Evolutionary conservation across 2,888 invertebrate genomes (phyloP), one percentile per base, ranked within the genome.

Genomic region (Busseola fusca): DNA sequence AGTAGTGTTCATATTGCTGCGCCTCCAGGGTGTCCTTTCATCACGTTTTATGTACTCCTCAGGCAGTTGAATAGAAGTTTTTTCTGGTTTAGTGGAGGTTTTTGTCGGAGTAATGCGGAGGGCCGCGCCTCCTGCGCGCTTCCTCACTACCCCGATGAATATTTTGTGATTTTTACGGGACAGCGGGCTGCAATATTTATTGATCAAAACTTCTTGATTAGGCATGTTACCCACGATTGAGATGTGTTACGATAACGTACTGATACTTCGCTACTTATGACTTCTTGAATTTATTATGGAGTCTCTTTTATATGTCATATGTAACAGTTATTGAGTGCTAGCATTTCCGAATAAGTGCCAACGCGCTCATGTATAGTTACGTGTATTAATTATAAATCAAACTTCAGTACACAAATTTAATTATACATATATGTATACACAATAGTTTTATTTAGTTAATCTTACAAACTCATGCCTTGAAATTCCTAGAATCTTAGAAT

Each of bases 1-100:
- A 86, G 86, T 85, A 86, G 81, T 86, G 86, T 85, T 87, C 86
- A 85, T 87, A 87, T 88, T 82, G 84, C 81, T 82, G 84, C 74
- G 84, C 81, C 82, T 84, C 84, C 83, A 80, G 87, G 88, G 86
- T 87, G 87, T 85, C 88, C 86, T 89, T 91, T 91, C 88, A 88
- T 88, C 88, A 87, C 88, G 86, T 88, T 91, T 90, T 90, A 89
- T 89, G 87, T 90, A 88, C 88, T 89, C 83, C 85, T 89, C 84
- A 86, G 88, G 87, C 82, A 86, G 87, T 87, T 88, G 87, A 90
- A 91, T 88, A 83, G 87, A 89, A 89, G 81, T 90, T 92, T 90
- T 91, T 91, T 88, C 87, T 90, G 87, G 87, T 88, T 88, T 88
- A 88, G 84, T 86, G 84, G 76, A 86, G 88, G 85, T 89, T 89